Evolutionary conservation across 2,113 vertebrate genomes (phyloP), one percentile per base, ranked within the genome.

Genomic region (Eurystomus gularis): DNA sequence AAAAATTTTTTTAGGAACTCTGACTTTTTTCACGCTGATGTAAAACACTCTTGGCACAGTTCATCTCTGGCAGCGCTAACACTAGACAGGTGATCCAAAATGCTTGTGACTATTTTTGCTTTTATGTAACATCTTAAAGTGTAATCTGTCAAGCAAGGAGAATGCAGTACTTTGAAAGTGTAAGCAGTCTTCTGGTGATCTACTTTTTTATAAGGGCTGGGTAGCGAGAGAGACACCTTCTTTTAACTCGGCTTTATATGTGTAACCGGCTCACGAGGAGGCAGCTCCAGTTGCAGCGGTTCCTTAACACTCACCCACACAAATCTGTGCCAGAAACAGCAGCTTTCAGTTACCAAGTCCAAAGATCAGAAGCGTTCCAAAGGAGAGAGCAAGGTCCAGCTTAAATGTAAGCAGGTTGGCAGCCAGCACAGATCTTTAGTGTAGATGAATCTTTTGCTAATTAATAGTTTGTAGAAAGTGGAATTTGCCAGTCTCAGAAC

Each of bases 341-440:
- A 90, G 90, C 82, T 94, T 97, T 94, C 92, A 92, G 94, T 96
- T 91, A 94, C 95, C 68, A 57, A 96, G 98, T 98, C 97, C 98
- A 98, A 98, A 98, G 98, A 98, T 98, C 98, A 97, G 91, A 71
- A 94, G 71, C 71, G 86, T 93, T 81, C 95, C 91, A 82, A 97
- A 96, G 93, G 94, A 95, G 93, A 96, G 97, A 96, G 84, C 98
- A 98, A 98, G 96, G 97, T 98, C 96, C 97, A 96, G 93, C 93
- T 95, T 94, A 78, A 92, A 55, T 96, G 94, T 77, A 84, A 96
- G 94, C 92, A 77, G 85, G 86, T 70, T 97, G 82, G 46, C 75
- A 79, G 35, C 48, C 28, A 81, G 65, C 81, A 55, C 46, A 40
- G 62, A 39, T 66, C 71, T 76, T 69, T 29, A 75, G 68, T 40